These are phyloP conservation scores for Redunca redunca DNA, from an alignment of 2,113 vertebrate genomes.

Conservation along the genomic window DNA sequence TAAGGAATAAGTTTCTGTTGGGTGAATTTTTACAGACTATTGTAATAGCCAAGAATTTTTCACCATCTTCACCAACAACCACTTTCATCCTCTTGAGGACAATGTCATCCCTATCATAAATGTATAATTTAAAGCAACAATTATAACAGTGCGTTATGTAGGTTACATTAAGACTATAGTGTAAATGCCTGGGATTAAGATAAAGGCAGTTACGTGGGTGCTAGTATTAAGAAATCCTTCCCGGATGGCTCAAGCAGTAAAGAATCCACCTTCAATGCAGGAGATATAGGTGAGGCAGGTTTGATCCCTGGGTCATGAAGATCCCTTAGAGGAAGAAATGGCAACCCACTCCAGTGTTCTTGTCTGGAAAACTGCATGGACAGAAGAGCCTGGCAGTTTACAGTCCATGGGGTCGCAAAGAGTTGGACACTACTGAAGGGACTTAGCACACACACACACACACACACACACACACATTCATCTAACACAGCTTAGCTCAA, in stretches of 20 bases:
- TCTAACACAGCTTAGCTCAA: background rate
- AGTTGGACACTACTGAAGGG: background rate
- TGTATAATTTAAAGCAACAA: background rate
- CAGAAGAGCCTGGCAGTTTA: background rate
- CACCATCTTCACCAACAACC: background rate
- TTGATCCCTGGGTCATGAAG: background rate
- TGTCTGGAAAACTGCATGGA: background rate
- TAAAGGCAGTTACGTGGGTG: background rate
- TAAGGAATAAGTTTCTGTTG: background rate
- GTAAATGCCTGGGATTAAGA: background rate
- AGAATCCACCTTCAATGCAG: background rate
- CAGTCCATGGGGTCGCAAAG: background rate
- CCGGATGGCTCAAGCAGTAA: rapidly evolving
- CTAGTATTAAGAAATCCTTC: background rate
- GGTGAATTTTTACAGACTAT: background rate
- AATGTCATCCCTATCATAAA: background rate
- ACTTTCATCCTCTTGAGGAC: background rate
- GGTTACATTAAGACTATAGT: background rate
- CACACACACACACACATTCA: background rate
- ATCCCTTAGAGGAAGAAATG: background rate
- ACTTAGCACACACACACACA: background rate
- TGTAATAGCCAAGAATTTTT: background rate
- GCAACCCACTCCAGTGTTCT: background rate
- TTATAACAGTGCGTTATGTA: background rate
- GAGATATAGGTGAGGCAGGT: rapidly evolving